These are phyloP conservation scores for Steinernema carpocapsae DNA, from an alignment of 2,888 invertebrate genomes.

Conservation along the genomic window DNA sequence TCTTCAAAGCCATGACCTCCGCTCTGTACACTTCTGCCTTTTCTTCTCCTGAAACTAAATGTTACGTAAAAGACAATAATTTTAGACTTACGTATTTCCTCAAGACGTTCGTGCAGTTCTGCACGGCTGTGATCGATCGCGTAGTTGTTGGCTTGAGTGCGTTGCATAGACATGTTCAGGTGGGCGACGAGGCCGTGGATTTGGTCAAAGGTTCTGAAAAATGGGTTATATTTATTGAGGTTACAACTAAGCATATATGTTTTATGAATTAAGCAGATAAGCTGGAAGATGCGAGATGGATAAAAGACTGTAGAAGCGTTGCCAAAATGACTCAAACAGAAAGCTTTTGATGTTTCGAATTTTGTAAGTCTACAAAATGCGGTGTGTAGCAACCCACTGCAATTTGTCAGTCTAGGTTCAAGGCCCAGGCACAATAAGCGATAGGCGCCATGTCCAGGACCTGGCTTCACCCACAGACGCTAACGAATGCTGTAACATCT, in stretches of 20 bases:
- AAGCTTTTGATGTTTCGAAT: not conserved
- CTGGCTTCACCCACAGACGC: no score
- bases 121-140: not conserved
- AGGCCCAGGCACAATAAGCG: no score
- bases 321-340: no score
- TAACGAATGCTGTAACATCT: no score
- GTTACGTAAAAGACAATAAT: not conserved
- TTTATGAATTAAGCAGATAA: not conserved
- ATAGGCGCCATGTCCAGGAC: no score
- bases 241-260: no score
- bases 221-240: no score
- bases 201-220: not conserved
- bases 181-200: not conserved
- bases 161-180: not conserved
- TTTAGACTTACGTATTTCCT: not conserved
- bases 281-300: not conserved
- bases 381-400: no score
- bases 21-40: not conserved
- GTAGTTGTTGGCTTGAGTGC: not conserved
- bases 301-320: not conserved
- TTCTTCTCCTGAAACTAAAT: not conserved
- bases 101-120: not conserved
- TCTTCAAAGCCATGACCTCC: conserved; percentile 12
- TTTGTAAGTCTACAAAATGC: not conserved
- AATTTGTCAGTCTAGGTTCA: no score